Base-by-base conservation (phyloP, 1,140 invertebrate species). In the Dinoponera quadriceps region DNA sequence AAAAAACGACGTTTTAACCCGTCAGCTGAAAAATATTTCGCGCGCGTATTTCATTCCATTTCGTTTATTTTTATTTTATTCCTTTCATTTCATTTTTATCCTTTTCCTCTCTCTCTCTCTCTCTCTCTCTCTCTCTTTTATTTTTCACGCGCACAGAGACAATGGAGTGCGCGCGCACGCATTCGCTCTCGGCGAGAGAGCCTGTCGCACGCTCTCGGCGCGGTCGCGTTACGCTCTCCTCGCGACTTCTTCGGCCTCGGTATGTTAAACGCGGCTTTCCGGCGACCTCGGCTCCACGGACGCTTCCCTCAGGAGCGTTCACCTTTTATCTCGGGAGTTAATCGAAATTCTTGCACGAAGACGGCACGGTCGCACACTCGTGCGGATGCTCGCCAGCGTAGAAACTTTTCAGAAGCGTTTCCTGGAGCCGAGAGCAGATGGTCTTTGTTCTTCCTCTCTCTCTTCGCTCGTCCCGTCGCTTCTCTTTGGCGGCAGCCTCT, bases 331-430 rank as follows among this genome's bases (percentile, higher is more conserved):
- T 88, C 63, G 78, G 66, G 72, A 83, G 89, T 85, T 84, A 87
- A 91, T 91, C 91, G 83, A 90, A 90, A 91, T 91, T 91, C 91
- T 87, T 86, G 85, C 90, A 91, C 91, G 91, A 90, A 91, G 78
- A 59, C 74, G 73, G 63, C 85, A 29, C 59, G 82, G 3, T 44
- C 81, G 74, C 68, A 9, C 68, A 49, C 25, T 65, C 63, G 77
- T 60, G 27, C 74, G 74, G 54, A 27, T 20, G 68, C 72, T 75
- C 38, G 51, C 51, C 48, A n/a, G 65, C 20, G 49, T 68, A 57
- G 51, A 44, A 69, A 69, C 82, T 81, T 44, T 44, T 75, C 57
- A 81, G 66, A 75, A 88, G 68, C 62, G 62, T 87, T 88, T 88
- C 87, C 87, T 85, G 78, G 55, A 87, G 82, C 82, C 57, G 51